Evolutionary conservation across 1,140 invertebrate species (phyloP), one percentile per base, ranked within the genome.

Genomic region (honey bee (Apis mellifera)): DNA sequence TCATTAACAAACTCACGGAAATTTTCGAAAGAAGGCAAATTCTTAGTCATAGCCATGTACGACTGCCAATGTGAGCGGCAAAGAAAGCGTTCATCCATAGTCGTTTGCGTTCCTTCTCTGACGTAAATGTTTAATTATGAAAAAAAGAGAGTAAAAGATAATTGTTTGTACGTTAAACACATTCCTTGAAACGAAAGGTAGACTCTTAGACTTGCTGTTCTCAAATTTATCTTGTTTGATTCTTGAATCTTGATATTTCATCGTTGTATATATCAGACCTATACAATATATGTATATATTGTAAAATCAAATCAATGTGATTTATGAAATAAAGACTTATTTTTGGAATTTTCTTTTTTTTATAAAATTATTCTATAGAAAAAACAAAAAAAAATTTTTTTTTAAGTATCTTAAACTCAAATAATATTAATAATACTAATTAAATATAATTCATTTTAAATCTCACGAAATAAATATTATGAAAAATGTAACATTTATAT

Each of bases 91-190:
- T 55, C 50, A 55, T 71, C 50, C 50, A 54, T 15, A 19, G 48
- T 12, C 52, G 74, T 77, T 76, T 42, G 62, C 74, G 19, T 66
- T 55, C n/a, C 50, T 66, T 77, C 50, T 17, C 0, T 13, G 5
- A 19, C 52, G 62, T 66, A 66, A 77, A 77, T 77, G 74, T 77
- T 77, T 77, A 77, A 77, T 50, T 52, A 55, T 13, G 26, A n/a
- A 17, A 62, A 32, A 77, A 66, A 77, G 74, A 54, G 62, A 50
- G 50, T 62, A 13, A 26, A 21, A 64, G 50, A 32, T 32, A 42
- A 21, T 19, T 12, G 32, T 59, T 57, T 48, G 59, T 19, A 15
- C 12, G 23, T 77, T 68, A 68, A 68, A 77, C 64, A 76, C 13
- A 76, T 66, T 26, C 19, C 7, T 3, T 21, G 60, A 65, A 54